phyloP scores from a whole-genome alignment of 2,797 vertebrate genomes.

The Petrocephalus sullivani region DNA sequence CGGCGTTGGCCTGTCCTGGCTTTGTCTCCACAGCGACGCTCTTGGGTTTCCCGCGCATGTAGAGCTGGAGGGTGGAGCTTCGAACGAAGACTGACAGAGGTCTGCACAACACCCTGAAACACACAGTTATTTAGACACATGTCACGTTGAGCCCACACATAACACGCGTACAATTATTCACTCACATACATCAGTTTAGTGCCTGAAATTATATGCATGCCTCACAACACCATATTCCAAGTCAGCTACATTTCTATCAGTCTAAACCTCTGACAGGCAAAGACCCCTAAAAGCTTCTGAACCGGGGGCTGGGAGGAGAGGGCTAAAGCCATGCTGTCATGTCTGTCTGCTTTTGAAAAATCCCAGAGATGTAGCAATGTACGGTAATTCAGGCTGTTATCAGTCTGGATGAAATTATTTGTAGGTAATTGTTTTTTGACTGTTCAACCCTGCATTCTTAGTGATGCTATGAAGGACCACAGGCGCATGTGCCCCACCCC shows the following conservation, averaged over 20 bases:
- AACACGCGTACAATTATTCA: not conserved
- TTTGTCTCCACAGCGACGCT: slow-evolving; percentile 56
- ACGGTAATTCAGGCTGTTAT: not conserved
- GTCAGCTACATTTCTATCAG: not conserved
- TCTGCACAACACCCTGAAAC: slow-evolving; percentile 50
- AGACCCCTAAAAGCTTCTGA: not conserved
- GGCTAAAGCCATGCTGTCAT: not conserved
- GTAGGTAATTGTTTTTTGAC: not conserved
- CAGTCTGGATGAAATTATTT: not conserved
- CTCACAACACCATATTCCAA: not conserved
- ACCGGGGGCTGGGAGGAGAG: not conserved
- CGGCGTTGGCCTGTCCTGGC: slow-evolving; percentile 41
- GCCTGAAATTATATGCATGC: not conserved
- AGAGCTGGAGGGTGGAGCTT: slow-evolving; percentile 46
- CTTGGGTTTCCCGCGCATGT: slow-evolving; percentile 62
- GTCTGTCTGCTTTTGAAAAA: not conserved
- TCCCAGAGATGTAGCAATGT: too few relatives aligned
- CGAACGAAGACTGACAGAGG: slow-evolving; percentile 58
- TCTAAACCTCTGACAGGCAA: not conserved
- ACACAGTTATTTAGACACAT: slow-evolving; percentile 12
- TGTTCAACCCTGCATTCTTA: not conserved
- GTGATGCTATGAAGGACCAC: not conserved
- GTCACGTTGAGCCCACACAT: slow-evolving; percentile 24
- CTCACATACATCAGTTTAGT: slow-evolving; percentile 11
- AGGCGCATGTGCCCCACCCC: not conserved